Conservation (phyloP, 1,140 invertebrate genomes). For the Eumeta japonica region DNA sequence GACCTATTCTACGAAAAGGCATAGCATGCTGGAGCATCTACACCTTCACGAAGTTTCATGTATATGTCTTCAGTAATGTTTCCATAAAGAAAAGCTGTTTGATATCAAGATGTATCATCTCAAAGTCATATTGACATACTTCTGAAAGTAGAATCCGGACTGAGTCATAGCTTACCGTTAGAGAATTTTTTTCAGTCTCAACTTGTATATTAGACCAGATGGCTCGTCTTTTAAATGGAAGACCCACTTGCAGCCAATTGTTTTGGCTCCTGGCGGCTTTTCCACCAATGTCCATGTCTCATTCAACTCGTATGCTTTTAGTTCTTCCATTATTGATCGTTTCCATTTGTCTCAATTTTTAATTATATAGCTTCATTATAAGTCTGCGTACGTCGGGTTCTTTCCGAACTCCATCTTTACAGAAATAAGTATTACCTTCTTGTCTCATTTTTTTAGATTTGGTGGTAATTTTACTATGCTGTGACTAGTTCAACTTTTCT, state of each 20-base stretch:
- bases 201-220: slow-evolving; percentile 15
- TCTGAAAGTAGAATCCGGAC: not conserved
- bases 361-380: slow-evolving; percentile 14
- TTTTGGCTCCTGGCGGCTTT: slow-evolving; percentile 16
- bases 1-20: slow-evolving; percentile 3
- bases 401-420: slow-evolving; percentile 2
- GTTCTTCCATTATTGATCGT: no score
- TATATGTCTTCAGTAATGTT: no score
- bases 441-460: slow-evolving; percentile 8
- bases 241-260: slow-evolving; percentile 32
- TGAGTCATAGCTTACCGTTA: no score
- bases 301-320: slow-evolving; percentile 17
- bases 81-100: no score
- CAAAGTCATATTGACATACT: not conserved
- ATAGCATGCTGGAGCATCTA: not conserved
- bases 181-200: no score
- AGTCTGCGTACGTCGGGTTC: slow-evolving; percentile 6
- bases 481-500: slow-evolving; percentile 1
- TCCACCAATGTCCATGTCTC: slow-evolving; percentile 24
- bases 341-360: slow-evolving; percentile 13
- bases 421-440: slow-evolving; percentile 1
- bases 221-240: slow-evolving; percentile 28
- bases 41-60: no score
- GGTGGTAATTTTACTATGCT: slow-evolving; percentile 6
- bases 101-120: no score